Base-by-base conservation (phyloP, 2,113 vertebrate species). In the Tachysurus fulvidraco region DNA sequence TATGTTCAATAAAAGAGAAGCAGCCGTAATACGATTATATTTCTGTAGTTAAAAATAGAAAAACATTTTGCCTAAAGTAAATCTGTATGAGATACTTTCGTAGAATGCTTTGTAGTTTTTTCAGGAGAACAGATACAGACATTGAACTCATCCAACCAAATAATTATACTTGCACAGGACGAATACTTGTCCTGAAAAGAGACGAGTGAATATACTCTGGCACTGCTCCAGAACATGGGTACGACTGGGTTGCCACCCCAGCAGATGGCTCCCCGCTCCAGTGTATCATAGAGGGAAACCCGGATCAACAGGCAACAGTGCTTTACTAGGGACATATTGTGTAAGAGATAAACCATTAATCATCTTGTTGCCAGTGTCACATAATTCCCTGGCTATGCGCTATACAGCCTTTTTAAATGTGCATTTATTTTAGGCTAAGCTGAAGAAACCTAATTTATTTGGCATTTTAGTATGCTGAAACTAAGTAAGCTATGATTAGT, bases 221-320 rank as follows among this genome's bases (percentile, higher is more conserved):
- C 36, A 57, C 57, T 69, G 44, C 50, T 76, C 71, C 10, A 83
- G 50, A 85, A 65, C 28, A 5, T 52, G 62, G 17, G 30, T 83
- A 74, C 65, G 60, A 13, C 16, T 28, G 62, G 16, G 44, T 21
- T 76, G 84, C 84, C 81, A 60, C 57, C 90, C 93, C 92, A 90
- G 92, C 93, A 94, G 94, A 92, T 94, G 94, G 91, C 94, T 93
- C 94, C 91, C 92, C 74, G 91, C 89, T 89, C 87, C 92, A 90
- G 86, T 81, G 28, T 87, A 92, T 90, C 85, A 55, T 88, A 81
- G 87, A 81, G 13, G 91, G 92, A 50, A 81, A 59, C 23, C 52
- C 13, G 6, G 30, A 19, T 41, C 28, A 41, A 5, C 76, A 60
- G 52, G 25, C 59, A 74, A 36, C 54, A 14, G 44, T 59, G 19